Evolutionary conservation across 1,140 invertebrate genomes (phyloP).

Genomic region (Mizuhopecten yessoensis): DNA sequence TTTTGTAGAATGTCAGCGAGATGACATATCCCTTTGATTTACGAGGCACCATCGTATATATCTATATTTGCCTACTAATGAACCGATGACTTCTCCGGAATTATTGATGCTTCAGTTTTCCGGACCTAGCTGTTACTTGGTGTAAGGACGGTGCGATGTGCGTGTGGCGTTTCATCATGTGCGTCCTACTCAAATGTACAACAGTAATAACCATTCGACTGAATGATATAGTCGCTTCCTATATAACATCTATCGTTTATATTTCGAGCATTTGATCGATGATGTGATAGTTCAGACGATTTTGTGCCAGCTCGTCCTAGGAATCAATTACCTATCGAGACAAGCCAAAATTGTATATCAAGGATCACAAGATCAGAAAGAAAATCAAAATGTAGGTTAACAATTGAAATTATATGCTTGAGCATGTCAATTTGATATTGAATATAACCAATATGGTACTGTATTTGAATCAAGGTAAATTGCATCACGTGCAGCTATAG

Average conservation of each 20-base stretch:
- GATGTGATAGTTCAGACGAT: conserved; percentile 8
- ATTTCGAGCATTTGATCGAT: background rate
- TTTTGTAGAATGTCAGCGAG: background rate
- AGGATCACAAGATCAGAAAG: background rate
- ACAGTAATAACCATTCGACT: conserved; percentile 12
- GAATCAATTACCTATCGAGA: background rate
- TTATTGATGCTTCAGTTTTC: conserved; percentile 19
- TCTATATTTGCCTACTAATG: conserved; percentile 13
- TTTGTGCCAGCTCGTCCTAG: background rate
- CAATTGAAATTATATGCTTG: no score
- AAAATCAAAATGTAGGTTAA: no score
- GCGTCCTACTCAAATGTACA: conserved; percentile 37
- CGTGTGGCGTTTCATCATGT: conserved; percentile 25
- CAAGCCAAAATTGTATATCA: background rate
- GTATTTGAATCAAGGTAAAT: no score
- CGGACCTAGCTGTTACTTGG: conserved; percentile 1
- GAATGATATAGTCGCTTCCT: background rate
- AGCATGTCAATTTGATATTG: no score
- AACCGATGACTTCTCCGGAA: conserved; percentile 8
- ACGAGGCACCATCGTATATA: conserved; percentile 22
- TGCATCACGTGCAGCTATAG: no score
- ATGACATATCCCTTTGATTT: background rate
- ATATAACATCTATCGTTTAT: background rate
- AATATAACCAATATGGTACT: background rate
- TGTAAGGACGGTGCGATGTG: background rate